Evolutionary conservation across 2,113 vertebrate genomes (phyloP).

Genomic region (Rattus norvegicus): DNA sequence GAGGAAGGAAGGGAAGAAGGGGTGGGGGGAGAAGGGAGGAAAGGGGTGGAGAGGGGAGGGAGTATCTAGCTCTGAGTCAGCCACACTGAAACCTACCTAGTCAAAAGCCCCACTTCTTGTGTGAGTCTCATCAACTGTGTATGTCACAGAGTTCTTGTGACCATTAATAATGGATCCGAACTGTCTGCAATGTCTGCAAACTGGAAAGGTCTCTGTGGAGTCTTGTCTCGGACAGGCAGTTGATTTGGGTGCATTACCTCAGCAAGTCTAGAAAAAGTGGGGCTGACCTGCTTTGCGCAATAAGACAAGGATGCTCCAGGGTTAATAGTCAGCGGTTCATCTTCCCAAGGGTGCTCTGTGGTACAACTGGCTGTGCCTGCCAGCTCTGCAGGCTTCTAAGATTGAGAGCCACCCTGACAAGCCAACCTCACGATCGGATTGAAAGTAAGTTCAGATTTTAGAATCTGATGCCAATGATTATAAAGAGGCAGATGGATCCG

Average conservation of each 20-base stretch:
- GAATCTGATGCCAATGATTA: background rate
- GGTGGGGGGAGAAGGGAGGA: fast-evolving
- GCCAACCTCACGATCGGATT: background rate
- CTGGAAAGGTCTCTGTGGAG: background rate
- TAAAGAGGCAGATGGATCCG: background rate
- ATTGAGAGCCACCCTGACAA: background rate
- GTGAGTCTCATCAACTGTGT: background rate
- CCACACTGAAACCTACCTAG: fast-evolving
- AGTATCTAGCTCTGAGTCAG: background rate
- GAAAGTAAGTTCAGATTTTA: background rate
- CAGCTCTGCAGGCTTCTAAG: background rate
- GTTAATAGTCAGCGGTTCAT: background rate
- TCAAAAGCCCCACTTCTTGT: background rate
- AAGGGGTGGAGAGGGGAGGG: background rate
- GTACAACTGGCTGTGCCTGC: fast-evolving
- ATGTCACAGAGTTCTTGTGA: background rate
- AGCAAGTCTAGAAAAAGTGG: background rate
- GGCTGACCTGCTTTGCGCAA: background rate
- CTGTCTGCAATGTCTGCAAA: background rate
- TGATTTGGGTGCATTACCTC: slow-evolving; percentile 8
- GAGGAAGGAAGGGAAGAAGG: background rate
- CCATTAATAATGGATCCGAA: background rate
- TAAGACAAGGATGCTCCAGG: background rate
- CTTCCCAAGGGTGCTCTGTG: background rate
- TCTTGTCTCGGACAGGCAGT: no score